A percentile compares a stretch with the other conserved stretches of the same genome.
These are phyloP conservation scores for Brachypalpus laphriformis DNA, from an alignment of 2,888 invertebrate genomes.

Conservation along the genomic window DNA sequence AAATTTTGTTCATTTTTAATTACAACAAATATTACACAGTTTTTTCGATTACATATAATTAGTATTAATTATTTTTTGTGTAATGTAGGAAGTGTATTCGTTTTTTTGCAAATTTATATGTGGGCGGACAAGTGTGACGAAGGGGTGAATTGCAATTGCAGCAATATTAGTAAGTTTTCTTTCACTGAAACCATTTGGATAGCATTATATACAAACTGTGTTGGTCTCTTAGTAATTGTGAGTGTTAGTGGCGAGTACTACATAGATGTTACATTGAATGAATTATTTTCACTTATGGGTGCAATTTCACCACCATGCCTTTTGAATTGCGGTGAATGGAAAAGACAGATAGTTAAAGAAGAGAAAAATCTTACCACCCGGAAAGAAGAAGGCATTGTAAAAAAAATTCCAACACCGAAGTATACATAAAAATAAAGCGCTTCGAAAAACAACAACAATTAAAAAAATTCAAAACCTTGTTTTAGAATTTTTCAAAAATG, in stretches of 20 bases:
- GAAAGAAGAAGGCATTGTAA: background rate
- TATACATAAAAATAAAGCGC: slow-evolving; percentile 7
- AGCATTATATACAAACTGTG: background rate
- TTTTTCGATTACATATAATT: slow-evolving; percentile 42
- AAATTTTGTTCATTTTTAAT: slow-evolving; percentile 38
- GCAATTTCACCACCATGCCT: slow-evolving; percentile 20
- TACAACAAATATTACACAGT: slow-evolving; percentile 39
- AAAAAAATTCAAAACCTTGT: background rate
- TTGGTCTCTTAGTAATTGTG: background rate
- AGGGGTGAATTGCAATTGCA: background rate
- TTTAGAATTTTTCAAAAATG: background rate
- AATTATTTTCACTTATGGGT: background rate
- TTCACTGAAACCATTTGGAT: slow-evolving; percentile 2
- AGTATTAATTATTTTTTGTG: slow-evolving; percentile 26
- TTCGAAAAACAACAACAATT: slow-evolving; percentile 55
- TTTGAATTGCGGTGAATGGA: background rate
- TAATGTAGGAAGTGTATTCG: background rate
- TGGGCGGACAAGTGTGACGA: background rate
- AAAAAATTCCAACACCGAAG: slow-evolving; percentile 18
- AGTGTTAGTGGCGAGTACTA: too few species aligned
- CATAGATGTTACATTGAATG: background rate
- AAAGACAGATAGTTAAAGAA: slow-evolving; percentile 12
- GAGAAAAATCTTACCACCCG: slow-evolving; percentile 32
- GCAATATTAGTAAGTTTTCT: background rate
- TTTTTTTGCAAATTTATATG: slow-evolving; percentile 19